These are phyloP conservation scores for Ochlodes sylvanus DNA, from an alignment of 2,888 invertebrate genomes.

Conservation along the genomic window DNA sequence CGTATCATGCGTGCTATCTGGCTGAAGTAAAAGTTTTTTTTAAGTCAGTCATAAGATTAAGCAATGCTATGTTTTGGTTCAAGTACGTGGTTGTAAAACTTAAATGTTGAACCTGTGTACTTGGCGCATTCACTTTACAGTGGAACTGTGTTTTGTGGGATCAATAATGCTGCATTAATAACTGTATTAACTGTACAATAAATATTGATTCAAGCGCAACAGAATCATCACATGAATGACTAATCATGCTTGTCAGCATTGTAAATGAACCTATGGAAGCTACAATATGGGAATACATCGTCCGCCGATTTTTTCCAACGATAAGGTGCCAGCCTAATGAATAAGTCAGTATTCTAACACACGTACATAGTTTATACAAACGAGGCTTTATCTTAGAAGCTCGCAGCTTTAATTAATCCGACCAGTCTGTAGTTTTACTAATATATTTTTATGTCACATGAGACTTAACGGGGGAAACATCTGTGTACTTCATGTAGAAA, in stretches of 20 bases:
- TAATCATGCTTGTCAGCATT: constrained; percentile 10
- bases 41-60: too few relatives aligned
- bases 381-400: constrained; percentile 25
- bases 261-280: constrained; percentile 24
- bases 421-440: constrained; percentile 19
- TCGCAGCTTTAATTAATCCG: constrained; percentile 16
- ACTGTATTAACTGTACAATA: not conserved
- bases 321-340: constrained; percentile 31
- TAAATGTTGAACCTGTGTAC: too few relatives aligned
- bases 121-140: too few relatives aligned
- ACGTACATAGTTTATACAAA: constrained; percentile 17
- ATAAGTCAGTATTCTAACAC: constrained; percentile 24
- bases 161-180: not conserved
- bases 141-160: too few relatives aligned
- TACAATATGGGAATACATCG: constrained; percentile 8
- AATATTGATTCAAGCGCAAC: constrained; percentile 10
- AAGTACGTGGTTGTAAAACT: too few relatives aligned
- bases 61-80: too few relatives aligned
- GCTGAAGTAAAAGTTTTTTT: too few relatives aligned
- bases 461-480: constrained; percentile 12
- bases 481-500: constrained; percentile 20
- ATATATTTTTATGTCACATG: constrained; percentile 30
- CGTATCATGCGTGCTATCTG: too few relatives aligned
- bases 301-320: constrained; percentile 17
- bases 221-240: not conserved